Evolutionary conservation across 2,113 vertebrate species (phyloP).

Genomic region (Gorsachius goisagi): DNA sequence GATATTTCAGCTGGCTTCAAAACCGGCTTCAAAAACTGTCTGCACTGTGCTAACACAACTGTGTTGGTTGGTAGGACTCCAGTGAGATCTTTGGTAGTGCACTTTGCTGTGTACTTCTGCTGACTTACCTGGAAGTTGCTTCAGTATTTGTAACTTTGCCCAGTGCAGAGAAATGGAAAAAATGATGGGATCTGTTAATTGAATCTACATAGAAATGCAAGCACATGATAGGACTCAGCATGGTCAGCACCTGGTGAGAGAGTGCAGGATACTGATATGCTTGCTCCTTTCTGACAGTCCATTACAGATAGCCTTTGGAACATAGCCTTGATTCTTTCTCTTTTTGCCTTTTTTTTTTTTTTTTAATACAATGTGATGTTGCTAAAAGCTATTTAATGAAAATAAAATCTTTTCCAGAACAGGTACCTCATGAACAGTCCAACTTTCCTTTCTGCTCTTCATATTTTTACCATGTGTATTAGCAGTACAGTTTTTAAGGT

Average conservation of each 20-base stretch:
- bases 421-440: background rate
- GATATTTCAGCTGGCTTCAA: background rate
- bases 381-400: conserved; percentile 14
- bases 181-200: background rate
- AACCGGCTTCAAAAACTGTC: background rate
- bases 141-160: background rate
- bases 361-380: background rate
- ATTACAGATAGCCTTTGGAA: background rate
- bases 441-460: conserved; percentile 1
- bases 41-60: background rate
- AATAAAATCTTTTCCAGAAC: conserved; percentile 17
- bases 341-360: background rate
- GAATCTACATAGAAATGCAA: background rate
- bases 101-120: background rate
- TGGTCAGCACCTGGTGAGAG: background rate
- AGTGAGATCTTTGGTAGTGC: background rate
- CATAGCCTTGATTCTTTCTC: background rate
- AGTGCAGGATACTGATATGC: background rate
- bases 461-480: conserved; percentile 23
- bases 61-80: background rate
- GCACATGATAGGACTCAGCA: background rate
- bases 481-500: background rate
- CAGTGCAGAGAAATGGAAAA: background rate
- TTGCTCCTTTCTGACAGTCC: background rate
- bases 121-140: background rate